These are phyloP conservation scores for Aspidiotus rigidus DNA, from an alignment of 2,888 invertebrate genomes.

Conservation along the genomic window DNA sequence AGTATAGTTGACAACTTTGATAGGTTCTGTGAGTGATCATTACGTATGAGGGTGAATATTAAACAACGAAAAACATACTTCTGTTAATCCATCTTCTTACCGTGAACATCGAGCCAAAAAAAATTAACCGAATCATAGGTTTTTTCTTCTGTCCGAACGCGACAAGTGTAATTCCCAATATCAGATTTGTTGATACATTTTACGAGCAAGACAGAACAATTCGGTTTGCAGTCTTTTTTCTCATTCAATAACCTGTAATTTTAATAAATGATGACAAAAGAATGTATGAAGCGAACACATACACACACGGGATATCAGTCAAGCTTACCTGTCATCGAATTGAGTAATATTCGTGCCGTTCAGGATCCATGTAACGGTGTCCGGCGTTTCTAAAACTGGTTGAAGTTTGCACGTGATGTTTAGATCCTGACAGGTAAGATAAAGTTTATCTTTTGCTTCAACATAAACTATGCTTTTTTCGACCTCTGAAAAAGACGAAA, in stretches of 20 bases:
- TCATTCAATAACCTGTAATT: background rate
- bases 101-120: conserved; percentile 43
- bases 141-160: conserved; percentile 45
- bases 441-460: background rate
- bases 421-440: conserved; percentile 11
- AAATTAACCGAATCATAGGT: conserved; percentile 38
- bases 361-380: background rate
- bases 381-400: background rate
- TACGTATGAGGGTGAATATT: background rate
- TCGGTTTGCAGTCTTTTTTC: background rate
- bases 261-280: background rate
- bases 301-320: background rate
- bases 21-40: conserved; percentile 7
- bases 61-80: background rate
- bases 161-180: conserved; percentile 54
- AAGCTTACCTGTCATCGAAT: conserved; percentile 12
- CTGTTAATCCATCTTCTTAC: conserved; percentile 35
- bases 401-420: conserved; percentile 8
- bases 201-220: conserved; percentile 32
- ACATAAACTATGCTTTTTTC: background rate
- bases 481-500: conserved; percentile 5
- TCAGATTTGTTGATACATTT: conserved; percentile 42
- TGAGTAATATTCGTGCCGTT: conserved; percentile 9
- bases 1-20: conserved; percentile 11
- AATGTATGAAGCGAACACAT: background rate